phyloP scores from a whole-genome alignment of 2,113 vertebrate genomes.

The Malurus cyaneus region DNA sequence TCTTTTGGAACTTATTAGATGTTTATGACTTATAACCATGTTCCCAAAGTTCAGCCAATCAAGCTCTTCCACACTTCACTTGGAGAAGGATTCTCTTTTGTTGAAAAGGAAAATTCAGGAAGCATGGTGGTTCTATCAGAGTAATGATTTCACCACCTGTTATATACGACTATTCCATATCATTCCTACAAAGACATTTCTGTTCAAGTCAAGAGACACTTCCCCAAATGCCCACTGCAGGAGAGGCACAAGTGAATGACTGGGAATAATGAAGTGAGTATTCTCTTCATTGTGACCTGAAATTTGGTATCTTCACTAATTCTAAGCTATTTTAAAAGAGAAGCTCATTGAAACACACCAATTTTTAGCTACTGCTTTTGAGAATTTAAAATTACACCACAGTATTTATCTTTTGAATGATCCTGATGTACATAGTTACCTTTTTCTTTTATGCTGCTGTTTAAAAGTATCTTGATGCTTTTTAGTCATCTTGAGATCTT shows the following conservation, averaged over 20 bases:
- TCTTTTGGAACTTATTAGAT: not conserved
- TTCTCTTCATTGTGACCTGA: not conserved
- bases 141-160: not conserved
- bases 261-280: not conserved
- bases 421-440: slow-evolving; percentile 58
- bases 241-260: not conserved
- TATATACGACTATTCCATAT: not conserved
- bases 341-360: not conserved
- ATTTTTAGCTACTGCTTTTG: not conserved
- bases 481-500: slow-evolving; percentile 66
- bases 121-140: not conserved
- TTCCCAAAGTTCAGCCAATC: not conserved
- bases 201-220: not conserved
- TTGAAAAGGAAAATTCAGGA: not conserved
- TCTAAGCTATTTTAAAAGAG: not conserved
- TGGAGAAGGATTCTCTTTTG: not conserved
- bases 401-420: not conserved
- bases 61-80: not conserved
- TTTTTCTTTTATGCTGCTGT: slow-evolving; percentile 57
- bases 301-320: not conserved
- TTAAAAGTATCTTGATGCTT: slow-evolving; percentile 66
- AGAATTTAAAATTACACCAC: not conserved
- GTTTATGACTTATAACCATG: not conserved
- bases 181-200: not conserved
- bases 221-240: not conserved